Base-by-base conservation (phyloP, 2,797 vertebrate genomes). In the Myotis myotis region DNA sequence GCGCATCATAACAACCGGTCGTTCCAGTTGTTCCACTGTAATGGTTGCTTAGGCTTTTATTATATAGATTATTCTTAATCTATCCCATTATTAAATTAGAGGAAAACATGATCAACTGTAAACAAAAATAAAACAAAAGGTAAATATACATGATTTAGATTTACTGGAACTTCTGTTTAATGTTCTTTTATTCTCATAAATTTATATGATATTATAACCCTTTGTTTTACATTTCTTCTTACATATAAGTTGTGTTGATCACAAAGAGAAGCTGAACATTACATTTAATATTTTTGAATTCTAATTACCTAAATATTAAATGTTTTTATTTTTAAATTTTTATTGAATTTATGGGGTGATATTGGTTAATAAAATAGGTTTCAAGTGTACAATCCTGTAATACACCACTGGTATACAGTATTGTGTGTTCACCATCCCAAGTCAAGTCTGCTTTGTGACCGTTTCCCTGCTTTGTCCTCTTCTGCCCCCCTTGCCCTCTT, bases 261-360 rank as follows among this genome's bases (percentile, higher is more conserved):
- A 81, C 85, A 92, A 96, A 95, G 81, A 85, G 78, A 96, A 96
- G 30, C 6, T 94, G 75, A 95, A 91, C 25, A 84, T 97, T 88
- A 95, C 82, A 96, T 44, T 93, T 97, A 75, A 98, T 90, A 97
- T 91, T 94, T 13, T 79, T 86, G 93, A 74, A 86, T 38, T 97
- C 30, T 84, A 71, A 51, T 89, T 84, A 89, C 68, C 22, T 60
- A 95, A 44, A 47, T 72, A 89, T 87, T 82, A 90, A 95, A 93
- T 84, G 86, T 91, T 94, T 51, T 22, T 93, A 25, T n/a, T 76
- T 75, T 76, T 33, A 19, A 4, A 33, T 22, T 53, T 76, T 53
- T 53, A 76, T 33, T 22, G 3, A 53, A 8, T 76, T 76, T 33
- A 53, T 76, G 3, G 30, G 6, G 11, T 53, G 11, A 53, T 19